A percentile compares a stretch with the other conserved stretches of the same genome.
phyloP scores from a whole-genome alignment of 1,140 invertebrate species.

The Pissodes strobi region DNA sequence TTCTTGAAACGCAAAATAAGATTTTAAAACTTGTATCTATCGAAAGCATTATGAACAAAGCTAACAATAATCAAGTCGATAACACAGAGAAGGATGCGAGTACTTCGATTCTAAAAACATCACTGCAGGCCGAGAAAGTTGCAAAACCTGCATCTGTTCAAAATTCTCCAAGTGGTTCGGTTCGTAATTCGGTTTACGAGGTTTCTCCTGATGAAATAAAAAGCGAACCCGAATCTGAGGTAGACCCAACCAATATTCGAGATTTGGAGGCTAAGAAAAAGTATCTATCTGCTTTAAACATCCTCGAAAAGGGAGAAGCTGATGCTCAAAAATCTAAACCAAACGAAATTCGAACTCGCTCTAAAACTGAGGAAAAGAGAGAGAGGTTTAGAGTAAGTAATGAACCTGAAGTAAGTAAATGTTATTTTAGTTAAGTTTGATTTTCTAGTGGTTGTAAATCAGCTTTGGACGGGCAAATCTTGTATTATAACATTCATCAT shows the following conservation, averaged over 20 bases:
- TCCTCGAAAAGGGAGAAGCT: slow-evolving; percentile 42
- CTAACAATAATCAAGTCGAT: slow-evolving; percentile 8
- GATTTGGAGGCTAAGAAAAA: slow-evolving; percentile 47
- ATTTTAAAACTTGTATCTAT: slow-evolving; percentile 37
- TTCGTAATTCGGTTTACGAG: slow-evolving; percentile 19
- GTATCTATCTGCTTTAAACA: slow-evolving; percentile 50
- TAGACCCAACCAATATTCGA: slow-evolving; percentile 30
- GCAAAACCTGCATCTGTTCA: slow-evolving; percentile 3
- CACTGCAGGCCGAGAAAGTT: slow-evolving; percentile 6
- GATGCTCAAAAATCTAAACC: slow-evolving; percentile 36
- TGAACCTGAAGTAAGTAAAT: slow-evolving; percentile 8
- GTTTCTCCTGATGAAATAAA: slow-evolving; percentile 49
- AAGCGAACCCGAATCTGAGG: slow-evolving; percentile 52
- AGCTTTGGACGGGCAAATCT: no score
- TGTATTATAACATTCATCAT: no score
- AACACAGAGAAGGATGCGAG: slow-evolving; percentile 12
- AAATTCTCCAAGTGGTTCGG: slow-evolving; percentile 9
- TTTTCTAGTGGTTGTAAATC: no score
- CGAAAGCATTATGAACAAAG: slow-evolving; percentile 30
- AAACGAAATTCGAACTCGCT: slow-evolving; percentile 45
- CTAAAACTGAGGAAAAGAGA: slow-evolving; percentile 50
- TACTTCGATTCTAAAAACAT: slow-evolving; percentile 6
- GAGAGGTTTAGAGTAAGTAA: slow-evolving; percentile 29
- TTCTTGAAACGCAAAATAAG: slow-evolving; percentile 17
- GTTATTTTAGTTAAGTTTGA: not conserved